A percentile compares a stretch with the other conserved stretches of the same genome.
phyloP scores from a whole-genome alignment of 2,797 vertebrate species.

The Delichon dasypus region DNA sequence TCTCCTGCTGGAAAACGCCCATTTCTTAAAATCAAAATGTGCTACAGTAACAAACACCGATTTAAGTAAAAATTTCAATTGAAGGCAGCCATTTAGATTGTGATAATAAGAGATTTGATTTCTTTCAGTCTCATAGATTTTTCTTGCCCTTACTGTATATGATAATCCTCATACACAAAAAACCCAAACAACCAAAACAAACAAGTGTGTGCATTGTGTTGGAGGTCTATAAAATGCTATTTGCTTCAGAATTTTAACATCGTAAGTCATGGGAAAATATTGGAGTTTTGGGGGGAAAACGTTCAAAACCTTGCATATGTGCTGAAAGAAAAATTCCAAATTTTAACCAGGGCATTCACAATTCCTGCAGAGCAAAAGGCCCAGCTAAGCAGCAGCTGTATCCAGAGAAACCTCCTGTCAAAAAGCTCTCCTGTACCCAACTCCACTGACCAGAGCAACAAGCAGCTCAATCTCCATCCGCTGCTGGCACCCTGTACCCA shows the following conservation, averaged over 20 bases:
- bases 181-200: not conserved
- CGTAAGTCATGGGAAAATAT: not conserved
- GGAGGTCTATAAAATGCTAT: not conserved
- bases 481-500: not conserved
- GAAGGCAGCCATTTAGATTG: not conserved
- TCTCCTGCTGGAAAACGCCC: slow-evolving; percentile 9
- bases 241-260: not conserved
- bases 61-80: not conserved
- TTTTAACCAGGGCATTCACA: not conserved
- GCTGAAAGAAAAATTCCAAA: not conserved
- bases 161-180: not conserved
- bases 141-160: not conserved
- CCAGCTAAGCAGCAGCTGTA: not conserved
- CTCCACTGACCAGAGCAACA: not conserved
- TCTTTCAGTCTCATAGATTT: not conserved
- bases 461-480: not conserved
- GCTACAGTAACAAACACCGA: not conserved
- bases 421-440: not conserved
- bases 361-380: not conserved
- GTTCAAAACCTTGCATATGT: not conserved
- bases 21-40: slow-evolving; percentile 12
- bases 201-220: not conserved
- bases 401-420: not conserved
- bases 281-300: not conserved
- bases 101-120: not conserved